Evolutionary conservation across 2,113 vertebrate genomes (phyloP).

Genomic region (Lamprotornis superbus): DNA sequence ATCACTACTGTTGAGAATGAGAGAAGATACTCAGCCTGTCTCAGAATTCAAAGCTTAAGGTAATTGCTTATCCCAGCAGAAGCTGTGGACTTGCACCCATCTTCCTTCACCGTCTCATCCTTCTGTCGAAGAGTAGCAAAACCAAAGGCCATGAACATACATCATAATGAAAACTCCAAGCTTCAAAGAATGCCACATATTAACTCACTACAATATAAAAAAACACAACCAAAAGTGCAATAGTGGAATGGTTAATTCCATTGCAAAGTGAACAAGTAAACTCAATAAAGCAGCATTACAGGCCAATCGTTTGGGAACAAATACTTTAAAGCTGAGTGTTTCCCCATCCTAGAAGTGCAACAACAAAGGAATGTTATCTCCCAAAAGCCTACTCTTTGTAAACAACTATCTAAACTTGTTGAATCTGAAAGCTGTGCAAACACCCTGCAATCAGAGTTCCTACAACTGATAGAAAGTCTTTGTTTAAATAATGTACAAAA

Average conservation of each 20-base stretch:
- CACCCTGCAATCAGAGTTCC: constrained; percentile 30
- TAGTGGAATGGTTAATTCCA: constrained; percentile 36
- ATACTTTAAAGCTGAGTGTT: constrained; percentile 26
- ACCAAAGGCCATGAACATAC: not conserved
- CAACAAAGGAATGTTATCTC: constrained; percentile 44
- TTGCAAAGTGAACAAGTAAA: constrained; percentile 31
- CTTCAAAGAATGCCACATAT: not conserved
- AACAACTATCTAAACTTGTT: constrained; percentile 49
- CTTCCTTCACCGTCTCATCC: not conserved
- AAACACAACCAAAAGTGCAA: not conserved
- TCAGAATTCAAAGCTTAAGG: not conserved
- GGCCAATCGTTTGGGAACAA: constrained; percentile 29
- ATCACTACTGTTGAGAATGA: not conserved
- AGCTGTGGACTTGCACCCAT: not conserved
- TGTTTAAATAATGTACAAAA: constrained; percentile 67
- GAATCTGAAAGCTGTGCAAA: constrained; percentile 57
- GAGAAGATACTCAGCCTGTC: not conserved
- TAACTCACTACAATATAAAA: not conserved
- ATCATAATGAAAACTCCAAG: not conserved
- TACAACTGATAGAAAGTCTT: constrained; percentile 58
- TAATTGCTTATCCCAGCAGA: not conserved
- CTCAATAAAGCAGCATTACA: not conserved
- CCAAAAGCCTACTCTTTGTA: constrained; percentile 24
- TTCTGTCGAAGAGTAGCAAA: not conserved
- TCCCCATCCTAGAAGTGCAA: not conserved